Percentiles rank a stretch among this genome's conserved stretches.
Conservation (phyloP, 2,113 vertebrate genomes). For the chimpanzee (Pan troglodytes) region DNA sequence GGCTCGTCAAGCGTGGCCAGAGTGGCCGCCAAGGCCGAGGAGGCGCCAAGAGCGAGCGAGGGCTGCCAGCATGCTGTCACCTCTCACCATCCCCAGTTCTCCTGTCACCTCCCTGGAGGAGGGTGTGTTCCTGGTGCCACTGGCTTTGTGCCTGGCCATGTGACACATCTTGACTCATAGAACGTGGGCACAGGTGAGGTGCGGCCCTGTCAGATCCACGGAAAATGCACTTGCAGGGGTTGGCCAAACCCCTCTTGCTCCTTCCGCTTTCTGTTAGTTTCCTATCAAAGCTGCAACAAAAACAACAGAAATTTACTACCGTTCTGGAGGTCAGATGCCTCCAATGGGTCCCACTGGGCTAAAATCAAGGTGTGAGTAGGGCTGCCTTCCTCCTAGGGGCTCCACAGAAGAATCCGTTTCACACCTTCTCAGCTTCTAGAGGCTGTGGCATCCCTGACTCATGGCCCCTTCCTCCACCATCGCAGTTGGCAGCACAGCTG, state of each 20-base stretch:
- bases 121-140: neutral
- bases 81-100: fast-evolving
- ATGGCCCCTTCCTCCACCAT: fast-evolving
- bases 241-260: fast-evolving
- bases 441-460: neutral
- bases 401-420: neutral
- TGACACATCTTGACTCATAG: too few relatives aligned
- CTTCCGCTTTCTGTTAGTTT: fast-evolving
- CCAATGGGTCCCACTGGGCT: neutral
- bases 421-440: neutral
- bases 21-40: too few relatives aligned
- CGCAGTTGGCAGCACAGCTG: neutral
- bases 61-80: too few relatives aligned
- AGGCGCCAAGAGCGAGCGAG: too few relatives aligned
- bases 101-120: fast-evolving
- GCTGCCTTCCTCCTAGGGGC: neutral
- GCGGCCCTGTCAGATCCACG: fast-evolving
- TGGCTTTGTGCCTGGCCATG: neutral
- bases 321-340: neutral
- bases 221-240: fast-evolving
- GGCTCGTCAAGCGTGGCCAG: too few relatives aligned
- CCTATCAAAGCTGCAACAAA: neutral
- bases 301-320: fast-evolving
- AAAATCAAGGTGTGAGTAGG: neutral
- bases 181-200: too few relatives aligned